Evolutionary conservation across 2,113 vertebrate species (phyloP), one percentile per base, ranked within the genome.

Genomic region (Ivindomyrus marchei): DNA sequence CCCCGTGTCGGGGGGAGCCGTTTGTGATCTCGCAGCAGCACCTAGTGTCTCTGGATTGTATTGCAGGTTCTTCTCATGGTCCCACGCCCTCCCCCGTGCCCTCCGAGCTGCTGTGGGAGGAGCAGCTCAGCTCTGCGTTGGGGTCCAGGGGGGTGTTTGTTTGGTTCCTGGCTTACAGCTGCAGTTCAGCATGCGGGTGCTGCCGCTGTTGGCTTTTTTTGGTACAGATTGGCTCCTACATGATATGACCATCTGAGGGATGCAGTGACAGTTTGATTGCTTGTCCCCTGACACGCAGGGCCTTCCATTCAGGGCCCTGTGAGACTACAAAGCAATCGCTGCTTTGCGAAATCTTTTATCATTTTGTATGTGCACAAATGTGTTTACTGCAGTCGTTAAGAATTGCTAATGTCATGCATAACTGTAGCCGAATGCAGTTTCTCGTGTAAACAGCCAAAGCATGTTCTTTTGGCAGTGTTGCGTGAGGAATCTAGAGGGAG

Each of bases 11-110:
- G 27, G 77, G 92, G 92, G 86, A 0, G 42, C 19, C 42, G 10
- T 93, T 86, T 91, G 91, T 96, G 94, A 94, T 96, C 95, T 93
- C 93, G 89, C 93, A 97, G 95, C 95, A 93, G 92, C 95, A 94
- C 94, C 95, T 95, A 96, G 95, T 95, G 96, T 47, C 91, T 19
- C 27, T 24, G 9, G 49, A 88, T 31, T 92, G 93, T 93, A 96
- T 91, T 93, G 91, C 96, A 95, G 74, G 27, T 70, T 49, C 36
- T 3, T 4, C n/a, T 24, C 50, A 2, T 52, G 24, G 19, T n/a
- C n/a, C 42, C 46, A 0, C 10, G 17, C 36, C 10, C 31, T 89
- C 50, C n/a, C 50, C 45, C 15, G 2, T 80, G 36, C 74, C 74
- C 74, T 80, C 36, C 15, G 13, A 42, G 36, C 36, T 19, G 74